Conservation (phyloP, 2,888 invertebrate species). For the Iphiclides podalirius region DNA sequence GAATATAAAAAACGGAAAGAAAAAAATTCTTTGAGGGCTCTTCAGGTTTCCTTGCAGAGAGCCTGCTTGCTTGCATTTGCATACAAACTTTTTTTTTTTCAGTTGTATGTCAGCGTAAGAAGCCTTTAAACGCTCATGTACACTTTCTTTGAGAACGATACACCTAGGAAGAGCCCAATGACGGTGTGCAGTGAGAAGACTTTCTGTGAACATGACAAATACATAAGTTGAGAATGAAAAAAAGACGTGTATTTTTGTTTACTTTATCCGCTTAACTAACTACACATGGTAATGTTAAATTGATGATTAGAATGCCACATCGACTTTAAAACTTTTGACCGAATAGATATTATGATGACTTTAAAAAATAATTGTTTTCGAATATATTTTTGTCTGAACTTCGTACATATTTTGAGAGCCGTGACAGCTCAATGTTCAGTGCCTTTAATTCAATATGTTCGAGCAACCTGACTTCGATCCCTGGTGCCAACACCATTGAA, state of each 20-base stretch:
- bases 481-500: no score
- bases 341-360: no score
- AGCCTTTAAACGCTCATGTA: conserved; percentile 26
- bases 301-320: no score
- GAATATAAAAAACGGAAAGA: conserved; percentile 28
- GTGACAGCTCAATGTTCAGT: no score
- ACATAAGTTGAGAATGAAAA: not conserved
- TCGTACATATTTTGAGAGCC: no score
- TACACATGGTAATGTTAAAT: no score
- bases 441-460: no score
- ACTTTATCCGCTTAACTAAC: no score
- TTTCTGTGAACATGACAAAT: conserved; percentile 14
- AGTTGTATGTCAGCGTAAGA: conserved; percentile 27
- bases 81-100: conserved; percentile 33
- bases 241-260: not conserved
- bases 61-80: conserved; percentile 33
- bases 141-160: conserved; percentile 24
- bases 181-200: conserved; percentile 13
- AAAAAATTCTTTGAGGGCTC: conserved; percentile 33
- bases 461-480: no score
- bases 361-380: no score
- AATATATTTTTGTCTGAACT: no score
- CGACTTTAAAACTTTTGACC: no score
- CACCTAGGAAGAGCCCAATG: conserved; percentile 19
- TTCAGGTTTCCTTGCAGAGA: conserved; percentile 30